These are phyloP conservation scores for Dolichotis patagonum DNA, from an alignment of 2,113 vertebrate genomes.

Conservation along the genomic window DNA sequence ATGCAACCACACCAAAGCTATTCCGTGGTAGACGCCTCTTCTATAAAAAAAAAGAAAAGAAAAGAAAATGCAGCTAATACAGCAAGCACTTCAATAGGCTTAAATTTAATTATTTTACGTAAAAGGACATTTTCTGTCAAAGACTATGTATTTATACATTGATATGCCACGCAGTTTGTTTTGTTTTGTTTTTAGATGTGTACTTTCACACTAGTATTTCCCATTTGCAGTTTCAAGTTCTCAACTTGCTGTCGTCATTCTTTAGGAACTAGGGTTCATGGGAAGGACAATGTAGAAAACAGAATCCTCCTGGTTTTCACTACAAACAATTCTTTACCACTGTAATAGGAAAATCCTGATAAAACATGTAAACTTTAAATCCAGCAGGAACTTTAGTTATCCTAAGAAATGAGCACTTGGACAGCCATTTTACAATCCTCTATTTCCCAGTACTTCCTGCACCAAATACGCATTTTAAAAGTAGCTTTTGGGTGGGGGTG, in stretches of 20 bases:
- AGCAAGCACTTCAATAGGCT: background rate
- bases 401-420: background rate
- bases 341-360: constrained; percentile 1
- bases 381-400: background rate
- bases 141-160: background rate
- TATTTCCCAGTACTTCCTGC: background rate
- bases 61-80: background rate
- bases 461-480: background rate
- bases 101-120: background rate
- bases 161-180: background rate
- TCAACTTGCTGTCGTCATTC: constrained; percentile 19
- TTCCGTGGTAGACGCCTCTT: background rate
- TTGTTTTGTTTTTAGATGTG: background rate
- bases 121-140: background rate
- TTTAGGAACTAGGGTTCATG: background rate
- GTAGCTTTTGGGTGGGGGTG: background rate
- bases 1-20: background rate
- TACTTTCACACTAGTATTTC: constrained; percentile 27
- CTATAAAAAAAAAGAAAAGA: constrained; percentile 45
- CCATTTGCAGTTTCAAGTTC: background rate
- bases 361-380: constrained; percentile 23
- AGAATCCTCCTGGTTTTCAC: background rate
- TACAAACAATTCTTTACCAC: background rate
- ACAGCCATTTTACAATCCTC: constrained; percentile 23
- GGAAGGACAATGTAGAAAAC: background rate